phyloP scores from a whole-genome alignment of 2,797 vertebrate genomes.

The Chaetophractus vellerosus region DNA sequence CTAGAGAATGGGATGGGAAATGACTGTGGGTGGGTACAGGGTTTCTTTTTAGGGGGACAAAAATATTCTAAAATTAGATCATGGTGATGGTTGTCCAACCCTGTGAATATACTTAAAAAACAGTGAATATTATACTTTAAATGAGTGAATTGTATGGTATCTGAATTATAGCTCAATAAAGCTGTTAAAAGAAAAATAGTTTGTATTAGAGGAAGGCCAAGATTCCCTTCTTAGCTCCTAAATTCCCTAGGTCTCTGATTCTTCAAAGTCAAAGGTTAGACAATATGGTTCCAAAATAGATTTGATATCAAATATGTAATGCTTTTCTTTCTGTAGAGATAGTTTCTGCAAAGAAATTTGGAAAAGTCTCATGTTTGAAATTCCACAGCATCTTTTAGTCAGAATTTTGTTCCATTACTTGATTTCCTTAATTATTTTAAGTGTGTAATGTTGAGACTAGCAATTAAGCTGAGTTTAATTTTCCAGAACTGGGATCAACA shows the following conservation, averaged over 20 bases:
- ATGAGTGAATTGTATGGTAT: background rate
- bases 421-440: conserved; percentile 63
- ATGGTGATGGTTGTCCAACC: background rate
- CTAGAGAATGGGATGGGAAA: background rate
- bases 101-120: background rate
- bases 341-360: background rate
- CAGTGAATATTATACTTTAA: background rate
- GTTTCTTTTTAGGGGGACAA: background rate
- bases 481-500: background rate
- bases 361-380: conserved; percentile 3
- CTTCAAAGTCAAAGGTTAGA: background rate
- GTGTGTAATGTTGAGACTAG: conserved; percentile 15
- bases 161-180: conserved; percentile 24
- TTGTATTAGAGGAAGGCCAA: background rate
- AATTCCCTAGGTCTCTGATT: background rate
- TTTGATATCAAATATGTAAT: background rate
- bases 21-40: background rate
- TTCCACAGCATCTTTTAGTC: conserved; percentile 11
- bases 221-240: background rate
- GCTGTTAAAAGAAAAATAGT: background rate
- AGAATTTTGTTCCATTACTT: conserved; percentile 8
- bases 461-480: conserved; percentile 36
- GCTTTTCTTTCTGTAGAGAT: background rate
- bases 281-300: background rate
- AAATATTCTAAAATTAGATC: background rate